phyloP scores from a whole-genome alignment of 2,113 vertebrate species.

The Eidolon helvum region DNA sequence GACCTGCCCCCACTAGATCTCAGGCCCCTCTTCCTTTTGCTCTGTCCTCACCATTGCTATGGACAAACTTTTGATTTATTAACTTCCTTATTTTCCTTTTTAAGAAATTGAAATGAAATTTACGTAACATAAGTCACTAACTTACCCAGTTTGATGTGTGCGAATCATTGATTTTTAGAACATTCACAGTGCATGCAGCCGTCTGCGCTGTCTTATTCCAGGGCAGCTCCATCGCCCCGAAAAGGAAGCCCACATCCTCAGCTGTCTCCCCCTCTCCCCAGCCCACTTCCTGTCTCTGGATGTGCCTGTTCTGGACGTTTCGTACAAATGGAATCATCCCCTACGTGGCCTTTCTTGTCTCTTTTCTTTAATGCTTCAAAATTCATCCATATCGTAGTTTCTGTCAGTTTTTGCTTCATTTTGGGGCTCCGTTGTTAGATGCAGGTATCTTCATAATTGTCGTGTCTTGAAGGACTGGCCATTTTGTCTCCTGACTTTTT shows the following conservation, averaged over 20 bases:
- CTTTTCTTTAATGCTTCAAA: neutral
- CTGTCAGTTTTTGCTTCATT: neutral
- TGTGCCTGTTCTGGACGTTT: neutral
- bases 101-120: neutral
- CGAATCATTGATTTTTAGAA: neutral
- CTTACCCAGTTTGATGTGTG: neutral
- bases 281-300: neutral
- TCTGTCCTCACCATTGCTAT: neutral
- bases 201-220: neutral
- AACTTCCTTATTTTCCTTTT: neutral
- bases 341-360: neutral
- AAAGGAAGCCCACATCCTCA: neutral
- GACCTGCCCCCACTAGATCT: neutral
- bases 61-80: neutral
- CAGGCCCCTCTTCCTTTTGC: neutral
- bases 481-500: neutral
- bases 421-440: neutral
- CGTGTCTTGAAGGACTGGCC: neutral
- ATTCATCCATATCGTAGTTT: neutral
- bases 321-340: neutral
- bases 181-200: neutral
- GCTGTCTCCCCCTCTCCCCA: rapidly evolving
- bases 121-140: neutral
- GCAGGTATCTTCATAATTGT: neutral
- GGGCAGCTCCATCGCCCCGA: neutral